Evolutionary conservation across 2,888 invertebrate genomes (phyloP), one percentile per base, ranked within the genome.

Genomic region (Adela reaumurella): DNA sequence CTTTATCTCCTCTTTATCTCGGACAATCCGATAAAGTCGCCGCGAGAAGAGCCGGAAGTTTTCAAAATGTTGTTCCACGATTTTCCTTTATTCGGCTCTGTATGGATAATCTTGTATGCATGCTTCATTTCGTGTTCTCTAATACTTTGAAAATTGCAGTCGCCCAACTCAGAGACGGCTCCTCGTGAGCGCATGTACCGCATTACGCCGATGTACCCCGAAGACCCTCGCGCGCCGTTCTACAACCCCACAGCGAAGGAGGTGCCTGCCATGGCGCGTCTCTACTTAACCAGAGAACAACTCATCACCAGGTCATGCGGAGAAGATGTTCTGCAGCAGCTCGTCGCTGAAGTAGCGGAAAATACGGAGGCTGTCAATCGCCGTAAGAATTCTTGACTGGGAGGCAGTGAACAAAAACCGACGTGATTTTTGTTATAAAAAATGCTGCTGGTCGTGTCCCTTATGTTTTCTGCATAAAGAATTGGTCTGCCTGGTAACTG

Each of bases 211-310:
- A 90, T 86, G 69, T 92, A 89, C 68, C 97, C 97, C 0, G 92
- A 93, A 68, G 93, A 97, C 74, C 89, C 91, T 0, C 83, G 90
- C 52, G 90, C 96, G 0, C 98, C 98, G 0, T 99, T 98, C 72
- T 97, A 92, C 71, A 88, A 92, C 63, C 85, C 89, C 0, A 70
- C 79, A 2, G 78, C 79, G 2, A 60, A 66, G 18, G 83, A 83
- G 48, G 89, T 98, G 81, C 83, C 85, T 35, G 94, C 98, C 0
- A 70, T 99, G 66, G 98, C 97, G 0, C 61, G 76, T 24, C 80
- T 98, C 2, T 86, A 89, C 59, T 77, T 99, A 47, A 85, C 84
- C 16, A 70, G 94, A 50, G 89, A 90, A 56, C 82, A 84, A 58
- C 76, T 93, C 19, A 83, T 92, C 51, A 84, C 90, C 17, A 84